phyloP scores from a whole-genome alignment of 2,113 vertebrate species.

The Dasyornis broadbenti region DNA sequence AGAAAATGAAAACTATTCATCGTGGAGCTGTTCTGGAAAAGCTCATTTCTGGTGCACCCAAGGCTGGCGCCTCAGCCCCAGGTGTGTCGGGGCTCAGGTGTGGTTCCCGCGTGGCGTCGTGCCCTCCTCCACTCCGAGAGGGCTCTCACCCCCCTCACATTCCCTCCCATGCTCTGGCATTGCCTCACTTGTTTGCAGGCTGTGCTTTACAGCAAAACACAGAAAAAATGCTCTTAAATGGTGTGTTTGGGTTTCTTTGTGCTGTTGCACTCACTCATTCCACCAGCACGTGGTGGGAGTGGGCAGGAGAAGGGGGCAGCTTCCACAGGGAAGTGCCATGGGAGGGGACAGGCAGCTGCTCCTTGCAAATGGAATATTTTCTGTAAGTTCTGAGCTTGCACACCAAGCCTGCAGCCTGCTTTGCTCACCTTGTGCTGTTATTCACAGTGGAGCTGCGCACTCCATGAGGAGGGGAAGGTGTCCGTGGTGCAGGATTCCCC shows the following conservation, averaged over 20 bases:
- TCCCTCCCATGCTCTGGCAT: not conserved
- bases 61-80: not conserved
- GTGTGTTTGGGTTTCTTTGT: not conserved
- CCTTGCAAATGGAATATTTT: not conserved
- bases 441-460: not conserved
- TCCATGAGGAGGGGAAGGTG: not conserved
- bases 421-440: not conserved
- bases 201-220: not conserved
- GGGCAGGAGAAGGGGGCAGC: not conserved
- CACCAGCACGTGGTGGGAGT: not conserved
- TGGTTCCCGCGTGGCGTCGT: accelerated
- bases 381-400: not conserved
- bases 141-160: not conserved
- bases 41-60: not conserved
- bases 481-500: not conserved
- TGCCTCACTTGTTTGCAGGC: not conserved
- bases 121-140: not conserved
- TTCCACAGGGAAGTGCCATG: accelerated
- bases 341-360: not conserved
- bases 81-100: not conserved
- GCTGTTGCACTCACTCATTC: accelerated
- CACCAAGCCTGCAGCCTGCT: not conserved
- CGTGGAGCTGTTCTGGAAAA: not conserved
- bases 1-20: slow-evolving; percentile 53
- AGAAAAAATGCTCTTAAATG: not conserved